Conservation (phyloP, 2,113 vertebrate genomes). For the Ramphastos sulfuratus region DNA sequence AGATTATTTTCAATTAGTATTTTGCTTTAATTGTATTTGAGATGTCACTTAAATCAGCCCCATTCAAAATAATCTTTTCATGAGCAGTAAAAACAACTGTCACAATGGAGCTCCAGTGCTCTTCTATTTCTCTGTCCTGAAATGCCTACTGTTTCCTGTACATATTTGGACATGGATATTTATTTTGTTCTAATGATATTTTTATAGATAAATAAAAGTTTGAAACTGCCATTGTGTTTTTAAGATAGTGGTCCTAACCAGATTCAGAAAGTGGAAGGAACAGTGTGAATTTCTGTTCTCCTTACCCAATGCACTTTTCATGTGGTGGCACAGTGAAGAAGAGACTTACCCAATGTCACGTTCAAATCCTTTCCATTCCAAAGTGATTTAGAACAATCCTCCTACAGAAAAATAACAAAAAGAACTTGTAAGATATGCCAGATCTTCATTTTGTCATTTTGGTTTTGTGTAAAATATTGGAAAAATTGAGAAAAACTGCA, state of each 20-base stretch:
- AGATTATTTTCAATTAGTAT: not conserved
- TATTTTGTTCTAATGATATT: not conserved
- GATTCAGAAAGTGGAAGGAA: not conserved
- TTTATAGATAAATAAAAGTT: not conserved
- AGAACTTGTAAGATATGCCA: not conserved
- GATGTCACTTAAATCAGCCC: not conserved
- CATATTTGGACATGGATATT: not conserved
- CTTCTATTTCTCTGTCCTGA: not conserved
- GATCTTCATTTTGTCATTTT: not conserved
- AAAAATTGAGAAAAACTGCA: not conserved
- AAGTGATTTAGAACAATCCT: not conserved
- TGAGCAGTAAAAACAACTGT: not conserved
- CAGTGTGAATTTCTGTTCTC: not conserved
- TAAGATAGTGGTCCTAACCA: not conserved
- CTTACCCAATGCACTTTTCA: not conserved
- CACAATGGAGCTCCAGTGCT: not conserved
- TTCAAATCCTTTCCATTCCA: not conserved
- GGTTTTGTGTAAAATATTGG: not conserved
- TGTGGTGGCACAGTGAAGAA: not conserved
- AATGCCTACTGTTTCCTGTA: not conserved
- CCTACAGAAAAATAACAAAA: not conserved
- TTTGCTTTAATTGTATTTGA: not conserved
- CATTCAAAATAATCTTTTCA: not conserved
- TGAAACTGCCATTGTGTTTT: not conserved
- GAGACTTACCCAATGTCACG: not conserved